phyloP scores from a whole-genome alignment of 2,797 vertebrate genomes.

The Takifugu ocellatus region DNA sequence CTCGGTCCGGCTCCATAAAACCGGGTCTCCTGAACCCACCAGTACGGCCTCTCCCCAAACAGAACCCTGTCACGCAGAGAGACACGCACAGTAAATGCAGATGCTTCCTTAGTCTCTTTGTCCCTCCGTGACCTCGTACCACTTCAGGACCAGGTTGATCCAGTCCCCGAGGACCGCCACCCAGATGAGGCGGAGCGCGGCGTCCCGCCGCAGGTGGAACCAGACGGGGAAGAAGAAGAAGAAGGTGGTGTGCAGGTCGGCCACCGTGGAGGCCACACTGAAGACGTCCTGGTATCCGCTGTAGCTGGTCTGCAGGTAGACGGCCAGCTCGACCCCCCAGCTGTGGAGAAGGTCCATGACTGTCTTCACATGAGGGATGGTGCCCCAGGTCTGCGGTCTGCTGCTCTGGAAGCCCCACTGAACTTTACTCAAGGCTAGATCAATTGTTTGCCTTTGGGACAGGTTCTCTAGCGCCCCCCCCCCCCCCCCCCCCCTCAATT shows the following conservation, averaged over 20 bases:
- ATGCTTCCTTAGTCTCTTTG: background rate
- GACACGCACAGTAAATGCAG: background rate
- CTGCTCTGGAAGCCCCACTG: slow-evolving; percentile 35
- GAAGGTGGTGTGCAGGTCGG: slow-evolving; percentile 90
- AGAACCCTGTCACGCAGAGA: slow-evolving; percentile 79
- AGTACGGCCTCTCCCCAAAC: slow-evolving; percentile 93
- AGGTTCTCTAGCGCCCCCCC: slow-evolving; percentile 57
- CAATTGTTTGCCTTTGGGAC: slow-evolving; percentile 64
- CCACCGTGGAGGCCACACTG: slow-evolving; percentile 82
- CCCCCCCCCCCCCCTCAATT: slow-evolving; percentile 2
- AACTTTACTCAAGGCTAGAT: slow-evolving; percentile 70
- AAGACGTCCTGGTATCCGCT: slow-evolving; percentile 83
- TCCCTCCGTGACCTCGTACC: slow-evolving; percentile 61
- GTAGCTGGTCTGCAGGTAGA: slow-evolving; percentile 84
- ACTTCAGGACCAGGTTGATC: slow-evolving; percentile 95
- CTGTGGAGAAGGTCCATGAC: slow-evolving; percentile 82
- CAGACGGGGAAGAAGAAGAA: slow-evolving; percentile 91
- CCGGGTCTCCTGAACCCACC: slow-evolving; percentile 91
- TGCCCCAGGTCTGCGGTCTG: background rate
- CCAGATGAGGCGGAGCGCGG: slow-evolving; percentile 90
- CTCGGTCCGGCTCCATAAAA: slow-evolving; percentile 76
- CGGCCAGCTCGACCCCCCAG: slow-evolving; percentile 77
- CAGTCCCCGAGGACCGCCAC: slow-evolving; percentile 93
- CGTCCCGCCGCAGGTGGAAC: slow-evolving; percentile 83
- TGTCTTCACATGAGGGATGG: too few relatives aligned